Base-by-base conservation (phyloP, 1,140 invertebrate species). In the Leptoteleia sp. region DNA sequence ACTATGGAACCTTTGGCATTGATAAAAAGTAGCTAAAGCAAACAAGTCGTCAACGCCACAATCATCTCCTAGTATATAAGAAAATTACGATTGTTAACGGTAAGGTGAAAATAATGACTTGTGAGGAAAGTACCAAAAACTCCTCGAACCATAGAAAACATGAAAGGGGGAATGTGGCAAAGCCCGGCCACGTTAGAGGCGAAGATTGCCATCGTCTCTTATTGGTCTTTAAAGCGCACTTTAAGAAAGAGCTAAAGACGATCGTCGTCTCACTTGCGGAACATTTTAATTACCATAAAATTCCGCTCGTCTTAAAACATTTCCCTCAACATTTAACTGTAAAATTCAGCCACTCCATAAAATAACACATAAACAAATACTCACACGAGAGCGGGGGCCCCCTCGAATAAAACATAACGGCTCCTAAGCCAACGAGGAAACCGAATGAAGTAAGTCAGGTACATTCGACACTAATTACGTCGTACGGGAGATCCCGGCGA, bases 391-490 rank as follows among this genome's bases (percentile, higher is more conserved):
- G 12, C 22, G 22, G 3, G 3, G 3, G 3, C 6, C 22, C 37
- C n/a, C 11, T 9, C 47, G 42, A 64, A 76, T 68, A 62, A 68
- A 76, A 62, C 38, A 16, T 61, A 76, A 67, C 62, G 62, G 61
- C 45, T 52, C 27, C 52, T 29, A 67, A 67, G 38, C 42, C 61
- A 61, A 61, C 59, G 52, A 59, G 42, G 52, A 75, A 59, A 27
- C 45, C 19, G 35, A 65, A 27, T 27, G 25, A 17, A 59, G 50
- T 59, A 52, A 65, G 35, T 75, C 31, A 40, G 48, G 33, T 50
- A 65, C 43, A 37, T 73, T 65, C 42, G 61, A 45, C 54, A 52
- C 61, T 76, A 76, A 76, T 67, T 76, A 76, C 67, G 62, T 61
- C 62, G 54, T 62, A 50, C 31, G 22, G 27, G 3, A 33, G 45